A percentile compares a stretch with the other conserved stretches of the same genome.
phyloP scores from a whole-genome alignment of 2,888 invertebrate species.

The Netelia melanura region DNA sequence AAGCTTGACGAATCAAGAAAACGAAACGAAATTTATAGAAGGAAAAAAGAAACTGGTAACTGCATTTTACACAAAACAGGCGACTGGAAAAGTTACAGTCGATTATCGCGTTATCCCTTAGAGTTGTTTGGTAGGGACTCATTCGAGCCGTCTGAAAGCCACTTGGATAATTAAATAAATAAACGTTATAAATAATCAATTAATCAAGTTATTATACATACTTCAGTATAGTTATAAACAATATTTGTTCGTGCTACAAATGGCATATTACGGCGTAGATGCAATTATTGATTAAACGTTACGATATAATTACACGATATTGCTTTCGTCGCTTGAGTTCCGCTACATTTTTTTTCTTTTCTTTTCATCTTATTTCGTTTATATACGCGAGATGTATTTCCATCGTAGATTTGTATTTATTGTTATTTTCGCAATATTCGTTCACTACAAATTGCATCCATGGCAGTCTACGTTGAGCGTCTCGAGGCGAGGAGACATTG shows the following conservation, averaged over 20 bases:
- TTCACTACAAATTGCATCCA: constrained; percentile 73
- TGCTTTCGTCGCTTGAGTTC: constrained; percentile 76
- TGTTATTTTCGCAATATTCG: constrained; percentile 73
- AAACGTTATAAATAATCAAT: constrained; percentile 79
- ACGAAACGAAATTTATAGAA: constrained; percentile 12
- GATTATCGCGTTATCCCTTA: constrained; percentile 69
- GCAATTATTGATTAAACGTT: constrained; percentile 76
- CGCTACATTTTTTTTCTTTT: constrained; percentile 59
- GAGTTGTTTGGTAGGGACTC: constrained; percentile 73
- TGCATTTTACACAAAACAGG: constrained; percentile 53
- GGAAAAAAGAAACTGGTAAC: constrained; percentile 40
- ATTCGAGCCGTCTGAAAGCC: constrained; percentile 73
- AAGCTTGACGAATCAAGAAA: constrained; percentile 10
- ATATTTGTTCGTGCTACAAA: constrained; percentile 77
- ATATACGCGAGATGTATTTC: constrained; percentile 38
- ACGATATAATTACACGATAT: constrained; percentile 77
- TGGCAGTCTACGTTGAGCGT: constrained; percentile 69
- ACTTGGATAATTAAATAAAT: constrained; percentile 75
- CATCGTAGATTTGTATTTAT: constrained; percentile 79
- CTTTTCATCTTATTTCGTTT: constrained; percentile 69
- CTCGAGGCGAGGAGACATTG: constrained; percentile 54
- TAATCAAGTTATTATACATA: constrained; percentile 77
- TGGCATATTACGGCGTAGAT: constrained; percentile 75
- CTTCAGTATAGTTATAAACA: constrained; percentile 75
- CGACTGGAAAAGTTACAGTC: constrained; percentile 61